Evolutionary conservation across 2,113 vertebrate species (phyloP).

Genomic region (Gallinago paraguaiae): DNA sequence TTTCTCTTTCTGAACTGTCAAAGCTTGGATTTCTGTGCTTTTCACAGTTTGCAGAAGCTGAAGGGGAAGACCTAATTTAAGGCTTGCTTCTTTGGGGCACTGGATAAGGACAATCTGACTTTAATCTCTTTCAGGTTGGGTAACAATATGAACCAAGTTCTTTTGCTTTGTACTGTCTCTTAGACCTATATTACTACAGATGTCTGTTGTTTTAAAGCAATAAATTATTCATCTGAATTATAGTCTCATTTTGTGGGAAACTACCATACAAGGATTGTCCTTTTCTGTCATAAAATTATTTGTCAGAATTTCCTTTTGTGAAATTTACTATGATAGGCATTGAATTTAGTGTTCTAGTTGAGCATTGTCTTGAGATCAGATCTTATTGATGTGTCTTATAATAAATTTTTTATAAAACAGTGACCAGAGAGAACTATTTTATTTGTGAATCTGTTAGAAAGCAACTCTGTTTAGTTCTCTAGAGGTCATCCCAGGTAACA

Average conservation of each 20-base stretch:
- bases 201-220: background rate
- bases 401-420: background rate
- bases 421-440: background rate
- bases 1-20: background rate
- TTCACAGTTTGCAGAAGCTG: background rate
- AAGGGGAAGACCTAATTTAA: background rate
- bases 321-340: background rate
- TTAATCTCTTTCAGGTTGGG: background rate
- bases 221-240: background rate
- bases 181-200: background rate
- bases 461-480: background rate
- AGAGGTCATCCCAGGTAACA: background rate
- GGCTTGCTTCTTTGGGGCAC: background rate
- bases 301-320: background rate
- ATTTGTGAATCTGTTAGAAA: background rate
- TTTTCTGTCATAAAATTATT: background rate
- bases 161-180: background rate
- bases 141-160: background rate
- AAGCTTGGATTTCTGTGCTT: background rate
- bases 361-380: background rate
- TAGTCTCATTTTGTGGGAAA: background rate
- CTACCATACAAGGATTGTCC: background rate
- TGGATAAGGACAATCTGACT: background rate
- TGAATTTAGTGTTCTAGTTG: background rate
- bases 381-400: background rate